Evolutionary conservation across 2,797 vertebrate species (phyloP), one percentile per base, ranked within the genome.

Genomic region (Lagodon rhomboides): DNA sequence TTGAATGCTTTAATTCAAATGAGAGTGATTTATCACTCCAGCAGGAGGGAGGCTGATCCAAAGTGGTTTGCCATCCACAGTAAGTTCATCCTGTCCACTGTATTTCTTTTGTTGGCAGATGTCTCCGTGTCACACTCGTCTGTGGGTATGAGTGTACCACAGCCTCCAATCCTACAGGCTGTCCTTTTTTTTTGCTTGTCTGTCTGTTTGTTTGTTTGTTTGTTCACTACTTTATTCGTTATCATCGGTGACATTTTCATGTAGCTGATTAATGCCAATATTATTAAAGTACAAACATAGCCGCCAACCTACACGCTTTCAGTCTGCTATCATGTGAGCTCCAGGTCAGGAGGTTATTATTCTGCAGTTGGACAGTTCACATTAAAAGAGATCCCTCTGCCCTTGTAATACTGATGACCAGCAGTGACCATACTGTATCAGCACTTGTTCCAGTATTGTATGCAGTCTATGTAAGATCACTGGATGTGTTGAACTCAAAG

Each of bases 101-200:
- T 65, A 56, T 65, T 38, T 78, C 62, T 71, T 74, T 60, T 46
- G 25, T 41, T 54, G 49, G 44, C 64, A 30, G n/a, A 60, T n/a
- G 68, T 69, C 11, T 51, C 41, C 0, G 2, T 53, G 55, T 71
- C 61, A 51, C 30, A 55, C 50, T 46, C 34, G 5, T 53, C 55
- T 22, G 27, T 20, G 62, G 22, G 51, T 30, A 7, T 44, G 68
- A 71, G 34, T 51, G 63, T 11, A 17, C 3, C 18, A 8, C 34
- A 75, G 50, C 15, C 38, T 1, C n/a, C 38, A 27, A 55, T 53
- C 51, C 68, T 64, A 50, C 44, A 15, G 10, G 5, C 44, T 44
- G 34, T 18, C 53, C 46, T 23, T 50, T 16, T 38, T 20, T 20
- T 3, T 2, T 5, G 12, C 13, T 22, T 23, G 1, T 47, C 20